phyloP scores from a whole-genome alignment of 2,888 invertebrate genomes.

The Seladonia tumulorum region DNA sequence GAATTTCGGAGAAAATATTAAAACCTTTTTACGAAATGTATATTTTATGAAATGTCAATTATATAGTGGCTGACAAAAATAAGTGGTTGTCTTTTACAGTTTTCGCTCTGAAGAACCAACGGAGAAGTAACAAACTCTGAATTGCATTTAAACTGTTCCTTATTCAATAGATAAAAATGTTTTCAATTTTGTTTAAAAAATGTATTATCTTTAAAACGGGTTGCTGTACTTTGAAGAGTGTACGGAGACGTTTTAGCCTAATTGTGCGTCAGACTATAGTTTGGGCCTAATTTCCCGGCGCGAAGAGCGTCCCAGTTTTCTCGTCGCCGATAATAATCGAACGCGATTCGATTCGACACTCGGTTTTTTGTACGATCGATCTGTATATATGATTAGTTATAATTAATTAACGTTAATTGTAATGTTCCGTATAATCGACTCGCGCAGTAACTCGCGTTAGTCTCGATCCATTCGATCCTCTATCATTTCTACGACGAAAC shows the following conservation, averaged over 20 bases:
- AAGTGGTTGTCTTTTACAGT: too few relatives aligned
- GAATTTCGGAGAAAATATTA: not conserved
- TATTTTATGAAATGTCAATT: too few relatives aligned
- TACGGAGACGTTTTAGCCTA: constrained; percentile 6
- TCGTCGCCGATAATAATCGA: not conserved
- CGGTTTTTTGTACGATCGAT: constrained; percentile 38
- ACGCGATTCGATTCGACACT: constrained; percentile 12
- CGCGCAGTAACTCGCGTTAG: constrained; percentile 9
- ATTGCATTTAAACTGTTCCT: too few relatives aligned
- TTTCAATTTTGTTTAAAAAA: too few relatives aligned
- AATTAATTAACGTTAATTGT: not conserved
- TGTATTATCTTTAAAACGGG: not conserved
- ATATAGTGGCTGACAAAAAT: too few relatives aligned
- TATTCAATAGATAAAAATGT: too few relatives aligned
- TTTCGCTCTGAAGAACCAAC: too few relatives aligned
- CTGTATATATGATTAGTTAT: constrained; percentile 8
- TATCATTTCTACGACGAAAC: not conserved
- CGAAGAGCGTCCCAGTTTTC: not conserved
- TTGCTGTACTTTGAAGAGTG: not conserved
- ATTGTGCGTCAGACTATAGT: constrained; percentile 5
- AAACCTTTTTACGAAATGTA: not conserved
- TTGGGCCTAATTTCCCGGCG: constrained; percentile 35
- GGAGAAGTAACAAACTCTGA: too few relatives aligned
- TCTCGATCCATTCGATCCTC: constrained; percentile 8
- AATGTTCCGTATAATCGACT: constrained; percentile 16